phyloP scores from a whole-genome alignment of 2,888 invertebrate species.

The Pelosia muscerda region DNA sequence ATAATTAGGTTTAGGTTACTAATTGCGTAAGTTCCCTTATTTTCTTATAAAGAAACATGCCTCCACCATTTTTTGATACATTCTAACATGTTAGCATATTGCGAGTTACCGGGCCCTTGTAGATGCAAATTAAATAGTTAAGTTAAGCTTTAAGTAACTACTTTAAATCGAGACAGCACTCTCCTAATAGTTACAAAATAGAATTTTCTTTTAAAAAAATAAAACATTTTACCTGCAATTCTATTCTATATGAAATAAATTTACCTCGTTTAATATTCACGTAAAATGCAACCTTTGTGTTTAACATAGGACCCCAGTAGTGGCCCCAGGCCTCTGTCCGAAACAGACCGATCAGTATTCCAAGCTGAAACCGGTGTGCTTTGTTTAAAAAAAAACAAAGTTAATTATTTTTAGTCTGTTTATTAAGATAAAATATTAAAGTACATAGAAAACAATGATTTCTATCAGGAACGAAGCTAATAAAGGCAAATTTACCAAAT shows the following conservation, averaged over 20 bases:
- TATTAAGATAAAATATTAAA: background rate
- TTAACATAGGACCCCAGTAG: background rate
- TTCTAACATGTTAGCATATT: too few relatives aligned
- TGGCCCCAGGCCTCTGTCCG: conserved; percentile 11
- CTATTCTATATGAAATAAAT: background rate
- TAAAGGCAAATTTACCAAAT: too few relatives aligned
- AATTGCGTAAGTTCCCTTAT: too few relatives aligned
- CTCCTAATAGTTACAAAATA: too few relatives aligned
- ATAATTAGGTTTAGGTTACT: too few relatives aligned
- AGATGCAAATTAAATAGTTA: too few relatives aligned
- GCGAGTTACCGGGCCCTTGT: too few relatives aligned
- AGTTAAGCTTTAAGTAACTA: too few relatives aligned
- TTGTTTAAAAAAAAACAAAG: background rate
- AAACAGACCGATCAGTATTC: conserved; percentile 1
- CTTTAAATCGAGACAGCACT: background rate
- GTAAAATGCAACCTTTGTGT: conserved; percentile 6
- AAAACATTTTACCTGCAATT: background rate
- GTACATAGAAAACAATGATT: too few relatives aligned
- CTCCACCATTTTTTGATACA: too few relatives aligned
- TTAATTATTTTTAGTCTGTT: background rate
- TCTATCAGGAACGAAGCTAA: too few relatives aligned
- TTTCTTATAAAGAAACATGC: too few relatives aligned
- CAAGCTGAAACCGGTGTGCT: background rate
- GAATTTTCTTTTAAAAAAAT: background rate
- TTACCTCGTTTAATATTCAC: background rate